Base-by-base conservation (phyloP, 2,888 invertebrate genomes). In the Minunthozetes semirufus region DNA sequence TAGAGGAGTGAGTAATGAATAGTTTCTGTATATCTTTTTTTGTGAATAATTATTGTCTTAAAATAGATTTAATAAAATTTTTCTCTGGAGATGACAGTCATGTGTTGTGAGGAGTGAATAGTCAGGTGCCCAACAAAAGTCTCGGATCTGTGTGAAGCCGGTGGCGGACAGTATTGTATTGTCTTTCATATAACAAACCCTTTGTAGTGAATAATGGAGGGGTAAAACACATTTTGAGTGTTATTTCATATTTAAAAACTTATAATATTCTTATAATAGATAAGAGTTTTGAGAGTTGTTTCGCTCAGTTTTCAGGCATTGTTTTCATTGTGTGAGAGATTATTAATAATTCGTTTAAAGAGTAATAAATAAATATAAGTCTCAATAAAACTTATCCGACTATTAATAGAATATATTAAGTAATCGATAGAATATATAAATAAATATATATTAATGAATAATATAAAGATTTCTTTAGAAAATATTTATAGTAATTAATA, bases 181-280 rank as follows among this genome's bases (percentile, higher is more conserved):
- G 11, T 56, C 19, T 56, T 22, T 56, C 56, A 56, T 25, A 56
- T 56, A 56, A 56, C 56, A 56, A 56, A 56, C 56, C 56, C 56
- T 56, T 56, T 33, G 33, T 33, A 33, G 33, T 33, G 33, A 33
- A 33, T 33, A 56, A 6, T 22, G 6, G 22, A 56, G 25, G 56
- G 56, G 56, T 22, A 22, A 56, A 56, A 56, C 56, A 56, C 33
- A 33, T 33, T 22, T 56, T 56, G 56, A 56, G 56, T 56, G 56
- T 11, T 56, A 22, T 25, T 56, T 11, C 17, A 48, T 48, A 48
- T 33, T 33, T 9, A 6, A 6, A 33, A 6, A 33, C 4, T 33
- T 33, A 33, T 33, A 33, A 6, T 6, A 33, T 33, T 33, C 33
- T 33, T 33, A 33, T 33, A 33, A 4, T 33, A 33, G 9, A 9